Evolutionary conservation across 2,888 invertebrate genomes (phyloP), one percentile per base, ranked within the genome.

Genomic region (Fragum fragum): DNA sequence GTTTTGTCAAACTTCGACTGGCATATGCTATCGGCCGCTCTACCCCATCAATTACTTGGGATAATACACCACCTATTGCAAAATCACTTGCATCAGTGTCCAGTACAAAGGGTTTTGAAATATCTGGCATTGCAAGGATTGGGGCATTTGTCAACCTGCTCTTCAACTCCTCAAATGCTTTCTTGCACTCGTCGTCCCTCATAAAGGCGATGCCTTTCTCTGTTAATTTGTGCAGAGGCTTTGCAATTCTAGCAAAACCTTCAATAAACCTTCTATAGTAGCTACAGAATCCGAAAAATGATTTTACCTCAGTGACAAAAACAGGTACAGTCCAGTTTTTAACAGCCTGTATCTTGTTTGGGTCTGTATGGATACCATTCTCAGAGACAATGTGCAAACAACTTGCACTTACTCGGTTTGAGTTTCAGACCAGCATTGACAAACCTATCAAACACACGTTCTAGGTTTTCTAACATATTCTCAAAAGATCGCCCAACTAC

Each of bases 221-320:
- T 21, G 59, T 26, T 26, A 59, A 59, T 26, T 23, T 21, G 28
- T 26, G 3, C 59, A n/a, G n/a, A n/a, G n/a, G n/a, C n/a, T n/a
- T n/a, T n/a, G n/a, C n/a, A n/a, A n/a, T n/a, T n/a, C n/a, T 3
- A 21, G 59, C 59, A 59, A 59, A 59, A 7, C 59, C 59, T 26
- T 59, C 23, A 26, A 59, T 59, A 59, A 59, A 59, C 28, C 59
- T 21, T 23, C 59, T 59, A 59, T 16, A 59, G 28, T 59, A 59
- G 28, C 59, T 59, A 59, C 59, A 59, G 16, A 59, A 59, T 16
- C 59, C 59, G 5, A 59, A 59, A 59, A 59, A n/a, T 26, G 59
- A 59, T 26, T 16, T 59, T 3, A 59, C 59, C 23, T 26, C 59
- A 26, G 26, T n/a, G n/a, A n/a, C n/a, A n/a, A n/a, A n/a, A n/a